Evolutionary conservation across 2,888 invertebrate genomes (phyloP), one percentile per base, ranked within the genome.

Genomic region (Rhodophaea formosa): DNA sequence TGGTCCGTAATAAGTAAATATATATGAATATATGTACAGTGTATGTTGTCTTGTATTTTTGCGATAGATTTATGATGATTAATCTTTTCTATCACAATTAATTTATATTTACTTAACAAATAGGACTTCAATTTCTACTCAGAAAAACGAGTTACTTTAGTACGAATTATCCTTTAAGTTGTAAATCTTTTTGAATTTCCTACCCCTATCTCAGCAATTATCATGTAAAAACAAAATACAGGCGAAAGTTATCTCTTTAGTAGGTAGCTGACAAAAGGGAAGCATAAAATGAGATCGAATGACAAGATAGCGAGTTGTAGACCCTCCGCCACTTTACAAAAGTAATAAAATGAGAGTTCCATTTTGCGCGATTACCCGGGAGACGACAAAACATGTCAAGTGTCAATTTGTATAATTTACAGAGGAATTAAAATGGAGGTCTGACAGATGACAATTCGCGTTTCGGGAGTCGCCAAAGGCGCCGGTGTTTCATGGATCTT

Each of bases 311-410:
- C 64, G 65, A 68, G 63, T 70, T 66, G 62, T 70, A 70, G 66
- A 72, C 69, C 70, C 68, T 71, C 70, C 68, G 69, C 67, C 69
- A 75, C 63, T 74, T 71, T 69, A 70, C 70, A 73, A 76, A 80
- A 78, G 75, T 79, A 82, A 84, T 83, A 82, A 85, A 86, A 82
- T 68, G 79, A 69, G 74, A 78, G 71, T 75, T 78, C 79, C 79
- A 84, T 83, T 86, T 82, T 69, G 81, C 80, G 74, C 79, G 82
- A 87, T 86, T 87, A 84, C 87, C 77, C 86, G 68, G 70, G 84
- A 88, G 87, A 86, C 82, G 85, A 88, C 87, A 86, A 86, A 89
- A 84, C 82, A 87, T 85, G 83, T 86, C 88, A 89, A 86, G 71
- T 86, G 88, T 87, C 88, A 88, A 86, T 86, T 88, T 83, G 72